Base-by-base conservation (phyloP, 1,140 invertebrate genomes). In the Halyomorpha halys region DNA sequence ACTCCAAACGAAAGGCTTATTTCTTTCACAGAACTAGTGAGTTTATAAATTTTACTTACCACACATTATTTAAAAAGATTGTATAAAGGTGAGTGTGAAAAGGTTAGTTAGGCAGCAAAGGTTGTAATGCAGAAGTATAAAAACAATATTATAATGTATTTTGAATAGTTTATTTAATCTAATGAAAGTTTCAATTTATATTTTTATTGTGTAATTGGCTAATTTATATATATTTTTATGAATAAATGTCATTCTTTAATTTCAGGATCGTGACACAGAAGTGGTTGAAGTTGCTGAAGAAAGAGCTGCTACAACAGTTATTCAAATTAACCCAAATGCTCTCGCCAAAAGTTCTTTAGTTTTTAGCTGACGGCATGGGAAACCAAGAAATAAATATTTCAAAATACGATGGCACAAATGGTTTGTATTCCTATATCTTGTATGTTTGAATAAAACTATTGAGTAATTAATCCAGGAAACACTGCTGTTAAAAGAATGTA, bases 1-100 rank as follows among this genome's bases (percentile, higher is more conserved):
- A 67, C 66, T 27, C 66, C 66, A n/a, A 59, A 63, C 18, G 66
- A 67, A 60, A 56, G 23, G 23, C 53, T 56, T 56, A 56, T 56
- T 23, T 23, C 53, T 23, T 56, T 56, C 15, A 19, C 53, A 27
- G 53, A 56, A 27, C 53, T 56, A 23, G 53, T 56, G 14, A 56
- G 53, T 56, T 19, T 5, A 6, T 19, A 49, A 49, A 49, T 49
- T 21, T 2, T 49, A 18, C 19, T 49, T 49, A 49, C 1, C 2
- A 19, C n/a, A 47, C 2, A 47, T n/a, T 3, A 14, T 19, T 18
- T 49, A 49, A 49, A 8, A 1, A 6, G 11, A 49, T 8, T 1
- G 11, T 19, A 49, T 19, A 18, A 8, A 49, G 27, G 8, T 30
- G 8, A 30, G 5, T 49, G 11, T 49, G n/a, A 49, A 49, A 18